These are phyloP conservation scores for Tetranychus urticae DNA, from an alignment of 1,140 invertebrate genomes.

Conservation along the genomic window DNA sequence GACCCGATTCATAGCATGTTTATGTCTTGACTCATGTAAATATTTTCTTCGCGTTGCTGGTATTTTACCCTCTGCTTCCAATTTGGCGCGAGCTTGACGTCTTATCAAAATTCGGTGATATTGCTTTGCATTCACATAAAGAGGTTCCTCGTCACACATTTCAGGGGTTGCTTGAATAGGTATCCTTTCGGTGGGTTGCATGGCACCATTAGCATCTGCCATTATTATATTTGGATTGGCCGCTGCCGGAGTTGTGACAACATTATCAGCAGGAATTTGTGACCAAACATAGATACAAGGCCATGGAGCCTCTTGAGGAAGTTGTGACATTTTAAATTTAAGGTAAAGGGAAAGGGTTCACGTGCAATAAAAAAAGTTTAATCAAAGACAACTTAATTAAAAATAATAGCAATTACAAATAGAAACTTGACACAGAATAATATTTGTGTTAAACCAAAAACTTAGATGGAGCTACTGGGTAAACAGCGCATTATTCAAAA, in stretches of 20 bases:
- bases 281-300: too few species aligned
- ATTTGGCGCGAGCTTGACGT: conserved; percentile 61
- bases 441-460: too few species aligned
- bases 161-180: conserved; percentile 36
- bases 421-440: background rate
- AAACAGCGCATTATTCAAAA: too few species aligned
- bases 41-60: conserved; percentile 96
- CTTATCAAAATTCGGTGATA: conserved; percentile 76
- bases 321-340: too few species aligned
- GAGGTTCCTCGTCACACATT: conserved; percentile 64
- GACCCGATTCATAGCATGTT: conserved; percentile 91
- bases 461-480: too few species aligned
- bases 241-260: background rate
- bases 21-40: conserved; percentile 88
- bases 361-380: too few species aligned
- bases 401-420: background rate
- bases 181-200: conserved; percentile 33
- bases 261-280: too few species aligned
- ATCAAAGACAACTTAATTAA: too few species aligned
- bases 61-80: conserved; percentile 78
- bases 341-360: too few species aligned
- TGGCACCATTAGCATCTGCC: conserved; percentile 5
- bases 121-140: conserved; percentile 98
- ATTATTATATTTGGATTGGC: conserved; percentile 30
- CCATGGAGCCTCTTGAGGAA: too few species aligned